Conservation (phyloP, 2,113 vertebrate genomes). For the Leptobrachium leishanense region DNA sequence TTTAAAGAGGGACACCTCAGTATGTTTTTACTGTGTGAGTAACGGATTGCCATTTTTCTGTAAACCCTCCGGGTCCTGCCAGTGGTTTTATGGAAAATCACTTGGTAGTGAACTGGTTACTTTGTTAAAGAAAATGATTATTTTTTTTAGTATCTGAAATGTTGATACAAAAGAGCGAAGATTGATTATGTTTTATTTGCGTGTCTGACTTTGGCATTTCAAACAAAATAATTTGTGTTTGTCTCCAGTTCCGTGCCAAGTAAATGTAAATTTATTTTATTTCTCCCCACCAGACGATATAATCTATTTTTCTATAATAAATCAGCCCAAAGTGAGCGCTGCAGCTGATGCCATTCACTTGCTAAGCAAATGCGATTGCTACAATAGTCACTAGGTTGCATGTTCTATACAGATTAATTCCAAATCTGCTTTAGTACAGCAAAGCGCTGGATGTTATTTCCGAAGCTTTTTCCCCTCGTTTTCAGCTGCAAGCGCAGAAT, state of each 20-base stretch:
- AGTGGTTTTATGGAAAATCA: no score
- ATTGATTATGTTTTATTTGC: no score
- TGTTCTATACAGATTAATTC: constrained; percentile 2
- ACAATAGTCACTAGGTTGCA: not conserved
- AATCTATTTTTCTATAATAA: constrained; percentile 13
- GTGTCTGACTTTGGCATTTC: no score
- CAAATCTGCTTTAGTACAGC: constrained; percentile 21
- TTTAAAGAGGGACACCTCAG: no score
- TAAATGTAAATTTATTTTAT: not conserved
- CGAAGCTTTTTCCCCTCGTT: constrained; percentile 10
- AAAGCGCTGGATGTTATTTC: constrained; percentile 9
- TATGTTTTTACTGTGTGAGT: no score
- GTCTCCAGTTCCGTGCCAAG: not conserved
- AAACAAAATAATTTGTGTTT: not conserved
- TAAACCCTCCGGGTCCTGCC: no score
- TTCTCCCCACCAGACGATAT: not conserved
- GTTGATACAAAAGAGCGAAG: no score
- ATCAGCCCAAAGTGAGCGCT: not conserved
- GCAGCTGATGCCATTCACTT: not conserved
- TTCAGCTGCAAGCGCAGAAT: constrained; percentile 1
- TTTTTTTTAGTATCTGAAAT: no score
- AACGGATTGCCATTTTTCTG: no score
- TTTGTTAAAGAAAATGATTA: no score
- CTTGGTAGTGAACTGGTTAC: no score
- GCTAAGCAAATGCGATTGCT: constrained; percentile 2